A percentile compares a stretch with the other conserved stretches of the same genome.
Evolutionary conservation across 2,797 vertebrate species (phyloP).

Genomic region (Oreochromis grahami): DNA sequence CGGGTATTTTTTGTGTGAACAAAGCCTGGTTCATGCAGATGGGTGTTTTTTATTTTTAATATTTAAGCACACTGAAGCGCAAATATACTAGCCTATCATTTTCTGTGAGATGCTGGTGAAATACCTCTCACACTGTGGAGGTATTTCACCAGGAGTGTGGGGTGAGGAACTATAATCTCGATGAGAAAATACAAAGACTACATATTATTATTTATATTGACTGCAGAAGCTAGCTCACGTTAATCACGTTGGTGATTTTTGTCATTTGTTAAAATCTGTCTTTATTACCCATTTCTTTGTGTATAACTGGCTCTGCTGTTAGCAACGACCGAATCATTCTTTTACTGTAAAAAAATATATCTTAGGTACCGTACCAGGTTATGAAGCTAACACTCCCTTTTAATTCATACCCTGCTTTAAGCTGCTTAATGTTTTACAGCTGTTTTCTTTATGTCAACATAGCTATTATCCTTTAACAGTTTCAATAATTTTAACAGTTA

Average conservation of each 20-base stretch:
- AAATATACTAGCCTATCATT: background rate
- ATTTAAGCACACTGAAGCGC: rapidly evolving
- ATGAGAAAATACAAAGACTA: background rate
- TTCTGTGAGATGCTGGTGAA: background rate
- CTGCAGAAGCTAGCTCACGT: background rate
- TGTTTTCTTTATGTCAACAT: background rate
- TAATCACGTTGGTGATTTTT: background rate
- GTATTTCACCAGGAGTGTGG: background rate
- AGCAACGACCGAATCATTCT: background rate
- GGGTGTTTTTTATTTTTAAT: background rate
- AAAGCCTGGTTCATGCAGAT: background rate
- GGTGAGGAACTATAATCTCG: rapidly evolving
- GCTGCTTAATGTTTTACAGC: background rate
- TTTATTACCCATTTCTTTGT: background rate
- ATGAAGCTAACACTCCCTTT: background rate
- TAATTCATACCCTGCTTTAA: background rate
- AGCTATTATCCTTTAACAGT: background rate
- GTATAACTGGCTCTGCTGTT: background rate
- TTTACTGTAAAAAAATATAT: background rate
- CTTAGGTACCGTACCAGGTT: background rate
- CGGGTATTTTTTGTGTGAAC: background rate
- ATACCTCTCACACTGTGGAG: background rate
- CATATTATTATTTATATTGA: background rate
- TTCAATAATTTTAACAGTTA: background rate
- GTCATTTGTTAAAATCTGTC: background rate